These are phyloP conservation scores for Tragelaphus strepsiceros DNA, from an alignment of 2,113 vertebrate genomes.

Conservation along the genomic window DNA sequence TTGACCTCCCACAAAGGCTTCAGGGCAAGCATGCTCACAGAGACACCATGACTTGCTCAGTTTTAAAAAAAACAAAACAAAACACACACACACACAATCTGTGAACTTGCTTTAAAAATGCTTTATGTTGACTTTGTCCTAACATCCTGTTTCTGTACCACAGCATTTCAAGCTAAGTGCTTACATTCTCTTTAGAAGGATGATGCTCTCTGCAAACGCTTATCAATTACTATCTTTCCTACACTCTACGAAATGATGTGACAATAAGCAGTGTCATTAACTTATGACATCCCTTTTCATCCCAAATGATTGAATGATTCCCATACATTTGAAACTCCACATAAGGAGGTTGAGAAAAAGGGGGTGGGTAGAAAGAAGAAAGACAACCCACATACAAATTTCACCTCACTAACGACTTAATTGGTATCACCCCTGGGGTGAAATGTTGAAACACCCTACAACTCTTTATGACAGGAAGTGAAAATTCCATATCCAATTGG, in stretches of 20 bases:
- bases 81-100: neutral
- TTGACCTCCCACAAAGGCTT: neutral
- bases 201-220: neutral
- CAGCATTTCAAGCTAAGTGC: neutral
- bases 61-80: neutral
- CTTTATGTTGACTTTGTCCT: neutral
- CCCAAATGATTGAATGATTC: conserved; percentile 1
- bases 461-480: conserved; percentile 75
- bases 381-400: conserved; percentile 52
- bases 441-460: conserved; percentile 73
- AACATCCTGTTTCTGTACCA: neutral
- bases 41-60: neutral
- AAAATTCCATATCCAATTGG: conserved; percentile 78
- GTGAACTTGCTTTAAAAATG: neutral
- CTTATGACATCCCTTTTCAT: conserved; percentile 46
- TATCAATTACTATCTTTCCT: conserved; percentile 35
- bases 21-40: neutral
- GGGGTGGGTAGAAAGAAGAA: neutral
- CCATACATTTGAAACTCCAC: conserved; percentile 15
- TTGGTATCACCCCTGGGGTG: conserved; percentile 70
- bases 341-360: neutral
- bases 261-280: neutral
- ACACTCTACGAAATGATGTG: neutral
- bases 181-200: neutral
- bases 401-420: conserved; percentile 71